Percentiles rank a stretch among this genome's conserved stretches.
These are phyloP conservation scores for Cheilosia vulpina DNA, from an alignment of 2,888 invertebrate genomes.

Conservation along the genomic window DNA sequence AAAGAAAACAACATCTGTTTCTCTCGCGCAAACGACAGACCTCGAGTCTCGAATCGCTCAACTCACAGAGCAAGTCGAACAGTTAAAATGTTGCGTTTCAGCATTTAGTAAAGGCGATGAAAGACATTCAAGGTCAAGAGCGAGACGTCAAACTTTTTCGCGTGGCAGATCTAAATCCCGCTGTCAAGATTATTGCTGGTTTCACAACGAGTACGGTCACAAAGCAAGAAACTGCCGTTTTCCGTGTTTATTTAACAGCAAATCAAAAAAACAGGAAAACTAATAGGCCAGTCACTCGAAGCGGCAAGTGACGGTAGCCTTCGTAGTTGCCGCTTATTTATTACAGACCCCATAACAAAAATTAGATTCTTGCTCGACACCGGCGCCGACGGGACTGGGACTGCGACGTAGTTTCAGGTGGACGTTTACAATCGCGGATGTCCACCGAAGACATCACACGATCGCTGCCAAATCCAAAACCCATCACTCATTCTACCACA, in stretches of 20 bases:
- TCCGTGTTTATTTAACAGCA: slow-evolving; percentile 25
- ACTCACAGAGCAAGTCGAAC: neutral
- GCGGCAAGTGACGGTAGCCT: slow-evolving; percentile 32
- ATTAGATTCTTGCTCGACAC: slow-evolving; percentile 25
- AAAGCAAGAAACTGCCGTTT: slow-evolving; percentile 54
- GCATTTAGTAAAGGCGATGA: neutral
- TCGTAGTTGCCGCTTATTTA: slow-evolving; percentile 23
- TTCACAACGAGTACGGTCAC: slow-evolving; percentile 33
- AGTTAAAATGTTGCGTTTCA: slow-evolving; percentile 2
- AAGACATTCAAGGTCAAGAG: neutral
- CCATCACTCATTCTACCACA: neutral
- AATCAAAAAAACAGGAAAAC: slow-evolving; percentile 23
- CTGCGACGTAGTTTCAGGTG: slow-evolving; percentile 15
- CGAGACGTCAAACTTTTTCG: neutral
- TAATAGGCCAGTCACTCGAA: slow-evolving; percentile 19
- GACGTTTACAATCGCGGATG: slow-evolving; percentile 2
- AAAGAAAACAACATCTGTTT: neutral
- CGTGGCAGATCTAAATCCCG: neutral
- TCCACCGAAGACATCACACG: slow-evolving; percentile 10
- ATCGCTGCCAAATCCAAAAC: neutral
- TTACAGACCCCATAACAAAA: slow-evolving; percentile 6
- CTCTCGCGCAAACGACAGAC: neutral
- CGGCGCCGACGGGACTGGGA: slow-evolving; percentile 23
- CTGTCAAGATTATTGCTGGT: slow-evolving; percentile 25
- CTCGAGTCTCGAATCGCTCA: neutral